phyloP scores from a whole-genome alignment of 2,113 vertebrate genomes.

The Lagopus leucura region DNA sequence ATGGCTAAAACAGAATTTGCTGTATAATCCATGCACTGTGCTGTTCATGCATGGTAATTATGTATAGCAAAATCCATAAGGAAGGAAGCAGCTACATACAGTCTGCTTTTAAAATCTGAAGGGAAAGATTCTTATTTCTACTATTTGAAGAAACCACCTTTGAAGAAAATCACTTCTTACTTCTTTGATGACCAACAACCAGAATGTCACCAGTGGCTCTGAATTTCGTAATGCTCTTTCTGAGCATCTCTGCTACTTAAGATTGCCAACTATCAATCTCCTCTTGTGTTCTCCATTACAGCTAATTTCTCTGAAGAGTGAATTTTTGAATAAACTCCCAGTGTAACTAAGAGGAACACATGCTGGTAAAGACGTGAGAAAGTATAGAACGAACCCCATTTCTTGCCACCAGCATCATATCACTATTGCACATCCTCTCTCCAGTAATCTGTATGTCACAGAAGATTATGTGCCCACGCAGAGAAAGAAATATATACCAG shows the following conservation, averaged over 20 bases:
- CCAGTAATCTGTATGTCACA: background rate
- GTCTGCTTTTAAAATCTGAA: conserved; percentile 25
- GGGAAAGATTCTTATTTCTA: background rate
- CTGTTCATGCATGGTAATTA: conserved; percentile 56
- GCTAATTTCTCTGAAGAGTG: background rate
- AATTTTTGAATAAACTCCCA: background rate
- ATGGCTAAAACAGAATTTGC: conserved; percentile 59
- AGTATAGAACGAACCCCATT: background rate
- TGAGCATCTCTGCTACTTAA: background rate
- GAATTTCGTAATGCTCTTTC: background rate
- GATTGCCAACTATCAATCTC: background rate
- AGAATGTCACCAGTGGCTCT: background rate
- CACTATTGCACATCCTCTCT: background rate
- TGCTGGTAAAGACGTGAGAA: background rate
- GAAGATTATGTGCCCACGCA: background rate
- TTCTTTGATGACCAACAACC: background rate
- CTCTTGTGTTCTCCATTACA: background rate
- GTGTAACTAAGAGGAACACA: background rate
- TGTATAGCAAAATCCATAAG: conserved; percentile 50
- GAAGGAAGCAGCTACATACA: conserved; percentile 11
- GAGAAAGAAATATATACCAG: background rate
- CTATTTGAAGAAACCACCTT: background rate
- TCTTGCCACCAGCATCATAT: background rate
- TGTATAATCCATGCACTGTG: conserved; percentile 39
- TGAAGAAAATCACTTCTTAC: background rate